Evolutionary conservation across 2,888 invertebrate genomes (phyloP).

Genomic region (Chymomyza caudatula): DNA sequence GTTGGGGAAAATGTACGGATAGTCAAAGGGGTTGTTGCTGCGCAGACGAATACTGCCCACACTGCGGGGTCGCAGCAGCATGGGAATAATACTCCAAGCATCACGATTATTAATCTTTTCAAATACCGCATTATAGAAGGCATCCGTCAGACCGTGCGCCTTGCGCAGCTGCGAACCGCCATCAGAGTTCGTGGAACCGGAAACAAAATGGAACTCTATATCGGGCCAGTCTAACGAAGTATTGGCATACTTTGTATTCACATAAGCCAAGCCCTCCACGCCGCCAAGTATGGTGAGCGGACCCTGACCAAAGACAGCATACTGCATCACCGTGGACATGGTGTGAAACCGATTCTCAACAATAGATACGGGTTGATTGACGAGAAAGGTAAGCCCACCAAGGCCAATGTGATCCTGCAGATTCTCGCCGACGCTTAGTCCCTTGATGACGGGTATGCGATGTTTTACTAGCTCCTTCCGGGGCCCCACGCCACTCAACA

Average conservation of each 20-base stretch:
- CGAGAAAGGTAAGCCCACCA: conserved; percentile 90
- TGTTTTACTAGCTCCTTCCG: conserved; percentile 84
- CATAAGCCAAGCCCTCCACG: conserved; percentile 92
- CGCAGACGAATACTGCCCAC: conserved; percentile 89
- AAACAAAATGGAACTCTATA: conserved; percentile 92
- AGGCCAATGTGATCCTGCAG: conserved; percentile 93
- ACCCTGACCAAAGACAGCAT: conserved; percentile 89
- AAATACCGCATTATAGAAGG: conserved; percentile 87
- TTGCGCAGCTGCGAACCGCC: conserved; percentile 89
- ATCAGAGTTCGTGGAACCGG: conserved; percentile 91
- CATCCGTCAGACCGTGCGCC: conserved; percentile 86
- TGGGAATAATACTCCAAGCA: conserved; percentile 90
- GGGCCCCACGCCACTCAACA: conserved; percentile 94
- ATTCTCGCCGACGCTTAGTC: conserved; percentile 90
- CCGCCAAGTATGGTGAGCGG: conserved; percentile 92
- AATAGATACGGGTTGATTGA: conserved; percentile 88
- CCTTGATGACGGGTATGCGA: conserved; percentile 88
- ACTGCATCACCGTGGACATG: conserved; percentile 88
- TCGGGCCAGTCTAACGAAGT: conserved; percentile 90
- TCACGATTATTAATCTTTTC: conserved; percentile 87
- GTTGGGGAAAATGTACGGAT: conserved; percentile 94
- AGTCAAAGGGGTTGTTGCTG: conserved; percentile 90
- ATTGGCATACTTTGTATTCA: conserved; percentile 91
- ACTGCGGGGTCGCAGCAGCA: conserved; percentile 90
- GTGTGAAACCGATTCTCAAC: conserved; percentile 89